phyloP scores from a whole-genome alignment of 2,113 vertebrate species.

The Cryptomyrus ogoouensis region DNA sequence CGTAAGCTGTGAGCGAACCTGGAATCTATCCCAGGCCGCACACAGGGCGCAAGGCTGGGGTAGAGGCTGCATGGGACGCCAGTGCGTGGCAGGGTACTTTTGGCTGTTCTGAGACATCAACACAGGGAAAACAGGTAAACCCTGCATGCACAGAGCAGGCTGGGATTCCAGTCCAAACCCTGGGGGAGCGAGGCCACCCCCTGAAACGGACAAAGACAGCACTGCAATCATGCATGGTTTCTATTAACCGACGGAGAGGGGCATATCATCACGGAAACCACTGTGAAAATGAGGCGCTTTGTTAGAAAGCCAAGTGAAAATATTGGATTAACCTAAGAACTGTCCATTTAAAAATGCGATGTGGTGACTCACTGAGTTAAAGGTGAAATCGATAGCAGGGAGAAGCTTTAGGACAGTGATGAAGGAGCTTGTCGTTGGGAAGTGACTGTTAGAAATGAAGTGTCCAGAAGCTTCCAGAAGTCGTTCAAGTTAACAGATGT shows the following conservation, averaged over 20 bases:
- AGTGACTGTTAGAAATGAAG: constrained; percentile 25
- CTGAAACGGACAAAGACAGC: neutral
- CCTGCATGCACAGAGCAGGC: neutral
- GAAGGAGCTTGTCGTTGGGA: constrained; percentile 49
- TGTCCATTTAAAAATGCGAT: neutral
- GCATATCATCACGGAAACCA: neutral
- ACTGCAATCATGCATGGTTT: neutral
- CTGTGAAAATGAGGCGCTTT: neutral
- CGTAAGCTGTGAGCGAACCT: neutral
- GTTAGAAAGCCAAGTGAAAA: neutral
- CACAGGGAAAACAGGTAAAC: neutral
- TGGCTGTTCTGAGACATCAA: neutral
- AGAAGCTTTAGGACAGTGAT: constrained; percentile 18
- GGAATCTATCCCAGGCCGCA: neutral
- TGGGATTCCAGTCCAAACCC: neutral
- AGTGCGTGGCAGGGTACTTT: neutral
- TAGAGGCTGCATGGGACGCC: neutral
- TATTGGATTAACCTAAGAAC: neutral
- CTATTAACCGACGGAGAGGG: neutral
- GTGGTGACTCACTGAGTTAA: neutral
- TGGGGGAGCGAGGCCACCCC: neutral
- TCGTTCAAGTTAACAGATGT: neutral
- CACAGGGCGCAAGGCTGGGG: neutral
- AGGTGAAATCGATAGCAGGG: constrained; percentile 53
- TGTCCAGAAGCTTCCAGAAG: constrained; percentile 46